Evolutionary conservation across 1,140 invertebrate genomes (phyloP), one percentile per base, ranked within the genome.

Genomic region (Penaeus vannamei): DNA sequence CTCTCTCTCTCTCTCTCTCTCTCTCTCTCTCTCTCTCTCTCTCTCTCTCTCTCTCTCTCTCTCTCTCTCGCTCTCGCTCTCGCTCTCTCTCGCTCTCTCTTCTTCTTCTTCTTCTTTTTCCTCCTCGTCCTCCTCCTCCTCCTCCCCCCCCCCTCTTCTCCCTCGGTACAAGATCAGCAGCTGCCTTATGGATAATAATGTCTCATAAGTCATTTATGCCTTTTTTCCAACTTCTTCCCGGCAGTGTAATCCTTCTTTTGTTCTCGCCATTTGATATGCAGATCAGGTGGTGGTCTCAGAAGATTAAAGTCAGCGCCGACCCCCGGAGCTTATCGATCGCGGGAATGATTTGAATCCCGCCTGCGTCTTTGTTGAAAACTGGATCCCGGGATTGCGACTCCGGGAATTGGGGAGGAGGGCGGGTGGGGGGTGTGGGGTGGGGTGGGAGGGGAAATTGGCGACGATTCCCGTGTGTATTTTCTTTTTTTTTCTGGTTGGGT

Each of bases 1-100:
- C 53, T 60, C 80, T 82, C 80, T 82, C 80, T 80, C 77, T 82
- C 80, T 82, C 80, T 82, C 53, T 82, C 53, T 60, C 53, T 82
- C 80, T 82, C 53, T 82, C 46, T 61, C 80, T 82, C 53, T 82
- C 80, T 80, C 77, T 82, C 80, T 53, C 22, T 23, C 17, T 42
- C 20, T 42, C 36, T 42, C 77, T 80, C 77, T 80, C n/a, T 36
- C 77, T 32, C 17, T 23, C 2, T 20, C 22, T n/a, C n/a, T 23
- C 3, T 36, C 77, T 80, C 32, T 36, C 1, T 19, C 36, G 2
- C 26, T 42, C 7, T 42, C 36, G 14, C 46, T 53, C 19, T 53
- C 42, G 7, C 5, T 23, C n/a, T n/a, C n/a, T 42, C 5, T 80
- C 77, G 8, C 77, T 80, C 32, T 53, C 77, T 20, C 77, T 12